Evolutionary conservation across 2,888 invertebrate species (phyloP).

Genomic region (Pardosa pseudoannulata): DNA sequence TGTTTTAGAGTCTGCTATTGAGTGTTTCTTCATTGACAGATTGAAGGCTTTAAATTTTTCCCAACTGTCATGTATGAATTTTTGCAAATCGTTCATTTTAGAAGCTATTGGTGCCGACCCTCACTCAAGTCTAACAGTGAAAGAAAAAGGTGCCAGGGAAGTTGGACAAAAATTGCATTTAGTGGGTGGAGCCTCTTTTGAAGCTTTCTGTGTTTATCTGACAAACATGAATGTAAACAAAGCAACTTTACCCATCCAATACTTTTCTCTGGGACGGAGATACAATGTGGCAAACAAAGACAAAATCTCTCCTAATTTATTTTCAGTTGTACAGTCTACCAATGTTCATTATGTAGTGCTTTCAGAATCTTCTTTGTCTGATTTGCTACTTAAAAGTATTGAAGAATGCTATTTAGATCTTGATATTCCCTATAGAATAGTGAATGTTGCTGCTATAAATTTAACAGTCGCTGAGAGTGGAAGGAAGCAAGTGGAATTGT

Average conservation of each 20-base stretch:
- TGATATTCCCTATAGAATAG: slow-evolving; percentile 83
- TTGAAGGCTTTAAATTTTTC: not conserved
- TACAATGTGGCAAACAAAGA: slow-evolving; percentile 26
- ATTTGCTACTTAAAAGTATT: slow-evolving; percentile 80
- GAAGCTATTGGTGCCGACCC: slow-evolving; percentile 57
- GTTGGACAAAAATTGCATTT: slow-evolving; percentile 84
- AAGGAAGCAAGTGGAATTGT: slow-evolving; percentile 85
- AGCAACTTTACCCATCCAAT: slow-evolving; percentile 18
- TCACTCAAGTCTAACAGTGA: slow-evolving; percentile 77
- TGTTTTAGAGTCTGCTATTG: slow-evolving; percentile 31
- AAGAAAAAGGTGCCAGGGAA: slow-evolving; percentile 78
- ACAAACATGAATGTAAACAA: slow-evolving; percentile 79
- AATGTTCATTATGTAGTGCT: slow-evolving; percentile 31
- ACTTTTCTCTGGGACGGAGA: slow-evolving; percentile 46
- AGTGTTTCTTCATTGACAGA: slow-evolving; percentile 29
- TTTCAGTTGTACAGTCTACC: slow-evolving; percentile 56
- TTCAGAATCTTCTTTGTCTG: slow-evolving; percentile 58
- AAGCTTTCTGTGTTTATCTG: slow-evolving; percentile 85
- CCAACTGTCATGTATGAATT: slow-evolving; percentile 46
- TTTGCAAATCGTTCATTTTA: slow-evolving; percentile 56
- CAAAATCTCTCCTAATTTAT: slow-evolving; percentile 5
- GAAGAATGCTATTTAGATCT: slow-evolving; percentile 83
- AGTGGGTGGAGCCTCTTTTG: slow-evolving; percentile 85
- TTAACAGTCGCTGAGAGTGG: slow-evolving; percentile 84
- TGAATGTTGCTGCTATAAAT: slow-evolving; percentile 82